Base-by-base conservation (phyloP, 1,140 invertebrate genomes). In the Pachypsylla venusta region DNA sequence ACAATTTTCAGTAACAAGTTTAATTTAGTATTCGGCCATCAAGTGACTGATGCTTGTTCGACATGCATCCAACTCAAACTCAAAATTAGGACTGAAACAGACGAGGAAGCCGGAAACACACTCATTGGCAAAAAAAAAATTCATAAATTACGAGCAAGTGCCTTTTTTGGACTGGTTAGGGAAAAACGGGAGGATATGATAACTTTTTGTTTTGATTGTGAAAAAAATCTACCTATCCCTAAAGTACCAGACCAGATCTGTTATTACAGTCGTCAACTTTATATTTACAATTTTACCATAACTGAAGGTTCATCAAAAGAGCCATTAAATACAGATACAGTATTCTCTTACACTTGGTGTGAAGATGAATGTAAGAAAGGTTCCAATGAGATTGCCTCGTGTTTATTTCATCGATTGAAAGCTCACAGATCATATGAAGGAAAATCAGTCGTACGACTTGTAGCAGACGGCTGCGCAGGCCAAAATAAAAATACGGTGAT, bases 191-290 rank as follows among this genome's bases (percentile, higher is more conserved):
- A 61, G 13, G 54, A 61, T 24, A 16, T 65, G 24, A 48, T 61
- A 10, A 65, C 59, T 25, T 61, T 72, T 22, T 65, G 62, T n/a
- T 71, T 68, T 61, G 70, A 73, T 60, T 73, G 67, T 28, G 67
- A 73, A 65, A 72, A 73, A 66, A 71, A 71, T 59, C 59, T 60
- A 24, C 48, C 60, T n/a, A 26, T 70, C n/a, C 69, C 67, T n/a
- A 66, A 66, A 65, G 35, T 69, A 14, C 61, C 64, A 40, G 66
- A 67, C 60, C 68, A 68, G 48, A n/a, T 58, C 7, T 60, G 67
- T 1, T 72, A 71, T 56, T 72, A 71, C 62, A 60, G 27, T 5
- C 57, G 67, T 12, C 67, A 71, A 58, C 12, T 70, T 7, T 70
- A 71, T 58, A 61, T 65, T n/a, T 68, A 71, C 54, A 71, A 70